Conservation (phyloP, 1,140 invertebrate genomes). For the Leucophenga varia region DNA sequence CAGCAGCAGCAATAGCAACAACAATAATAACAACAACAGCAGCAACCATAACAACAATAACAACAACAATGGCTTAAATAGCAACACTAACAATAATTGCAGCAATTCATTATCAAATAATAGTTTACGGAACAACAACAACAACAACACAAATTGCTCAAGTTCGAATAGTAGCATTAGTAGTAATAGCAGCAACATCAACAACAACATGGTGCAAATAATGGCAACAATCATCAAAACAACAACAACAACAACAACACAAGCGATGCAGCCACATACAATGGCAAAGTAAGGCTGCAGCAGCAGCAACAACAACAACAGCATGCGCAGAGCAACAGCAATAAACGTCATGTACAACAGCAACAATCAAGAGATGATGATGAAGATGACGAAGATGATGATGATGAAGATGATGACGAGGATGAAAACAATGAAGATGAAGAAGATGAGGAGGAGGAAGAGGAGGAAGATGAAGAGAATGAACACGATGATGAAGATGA, state of each 20-base stretch:
- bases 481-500: neutral
- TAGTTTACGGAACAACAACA: slow-evolving; percentile 2
- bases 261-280: neutral
- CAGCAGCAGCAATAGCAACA: slow-evolving; percentile 27
- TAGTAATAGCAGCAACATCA: slow-evolving; percentile 11
- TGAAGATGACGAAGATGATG: slow-evolving; percentile 12
- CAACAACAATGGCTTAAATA: neutral
- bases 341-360: neutral
- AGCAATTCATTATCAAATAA: slow-evolving; percentile 9
- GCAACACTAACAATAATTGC: slow-evolving; percentile 8
- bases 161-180: slow-evolving; percentile 21
- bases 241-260: slow-evolving; percentile 3
- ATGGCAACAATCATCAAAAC: slow-evolving; percentile 1
- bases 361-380: neutral
- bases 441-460: slow-evolving; percentile 4
- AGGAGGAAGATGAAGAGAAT: neutral
- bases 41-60: slow-evolving; percentile 9
- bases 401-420: slow-evolving; percentile 24
- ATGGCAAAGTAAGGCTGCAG: neutral
- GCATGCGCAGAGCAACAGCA: neutral
- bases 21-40: slow-evolving; percentile 23
- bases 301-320: neutral
- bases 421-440: slow-evolving; percentile 20
- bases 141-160: slow-evolving; percentile 6
- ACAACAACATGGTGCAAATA: neutral